These are phyloP conservation scores for Drosophila bifasciata DNA, from an alignment of 1,140 invertebrate species.

Conservation along the genomic window DNA sequence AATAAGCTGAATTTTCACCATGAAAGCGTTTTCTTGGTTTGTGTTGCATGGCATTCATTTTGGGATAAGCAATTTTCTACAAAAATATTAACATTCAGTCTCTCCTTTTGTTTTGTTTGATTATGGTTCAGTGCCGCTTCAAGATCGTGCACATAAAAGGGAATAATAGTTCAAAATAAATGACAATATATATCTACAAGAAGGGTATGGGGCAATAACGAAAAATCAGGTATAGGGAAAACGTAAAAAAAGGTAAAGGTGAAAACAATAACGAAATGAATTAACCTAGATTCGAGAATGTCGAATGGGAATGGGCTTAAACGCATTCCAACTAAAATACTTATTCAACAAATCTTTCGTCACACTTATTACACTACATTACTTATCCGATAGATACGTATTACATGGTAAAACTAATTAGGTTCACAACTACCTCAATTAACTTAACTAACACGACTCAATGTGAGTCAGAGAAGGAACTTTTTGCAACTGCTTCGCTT, in stretches of 20 bases:
- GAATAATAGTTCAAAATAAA: conserved; percentile 16
- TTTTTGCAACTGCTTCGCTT: conserved; percentile 52
- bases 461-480: conserved; percentile 77
- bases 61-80: conserved; percentile 37
- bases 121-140: conserved; percentile 1
- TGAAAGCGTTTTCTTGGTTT: background rate
- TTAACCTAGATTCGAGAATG: conserved; percentile 6
- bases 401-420: conserved; percentile 42
- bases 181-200: conserved; percentile 21
- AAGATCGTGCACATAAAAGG: conserved; percentile 9
- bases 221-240: no score
- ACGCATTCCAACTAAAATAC: conserved; percentile 21
- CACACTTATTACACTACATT: conserved; percentile 20
- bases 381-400: conserved; percentile 10
- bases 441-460: conserved; percentile 60
- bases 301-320: background rate
- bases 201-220: no score
- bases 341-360: conserved; percentile 9
- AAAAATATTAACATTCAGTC: conserved; percentile 46
- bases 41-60: conserved; percentile 42
- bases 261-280: no score
- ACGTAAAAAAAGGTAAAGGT: no score
- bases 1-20: conserved; percentile 12
- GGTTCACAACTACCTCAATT: conserved; percentile 46
- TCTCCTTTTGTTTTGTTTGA: conserved; percentile 11